Base-by-base conservation (phyloP, 2,113 vertebrate species). In the Todiramphus saurophagus region DNA sequence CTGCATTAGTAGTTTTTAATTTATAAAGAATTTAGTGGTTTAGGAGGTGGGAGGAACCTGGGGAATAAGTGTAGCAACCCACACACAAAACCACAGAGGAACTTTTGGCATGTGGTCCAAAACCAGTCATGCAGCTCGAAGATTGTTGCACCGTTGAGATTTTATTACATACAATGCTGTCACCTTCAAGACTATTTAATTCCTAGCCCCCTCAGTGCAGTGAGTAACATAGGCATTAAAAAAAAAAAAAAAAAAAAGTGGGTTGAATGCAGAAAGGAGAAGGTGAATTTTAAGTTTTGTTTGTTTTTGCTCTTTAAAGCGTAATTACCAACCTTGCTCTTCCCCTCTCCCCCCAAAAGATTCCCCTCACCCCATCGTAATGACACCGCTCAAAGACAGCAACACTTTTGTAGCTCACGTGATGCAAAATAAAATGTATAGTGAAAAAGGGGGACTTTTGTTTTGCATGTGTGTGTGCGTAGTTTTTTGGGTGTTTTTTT, bases 41-140 rank as follows among this genome's bases (percentile, higher is more conserved):
- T 96, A 95, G 87, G 79, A 83, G 96, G 96, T 95, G 96, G 93
- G 83, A 97, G 77, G 84, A 96, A 97, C 93, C 92, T 95, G 63
- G 95, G 97, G 94, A 97, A 83, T 97, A 97, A 93, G 70, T 95
- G 93, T 67, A 97, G 78, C 94, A 98, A 97, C 91, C 90, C 90
- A 96, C 95, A 96, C 90, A 92, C 81, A 95, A 97, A 98, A 97
- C 84, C 91, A 89, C 92, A 96, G 67, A 94, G 90, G 66, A 96
- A 95, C 72, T 87, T 94, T 48, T 91, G 96, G 88, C 95, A 83
- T 68, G 80, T 94, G 27, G 78, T 96, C 83, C 75, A 96, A 96
- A 96, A 88, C 50, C 69, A 94, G 94, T 67, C 83, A 90, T 75
- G 93, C 83, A 96, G 80, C 86, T 89, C 68, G 16, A 91, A 96